These are phyloP conservation scores for Rambutsinella grinnellia DNA, from an alignment of 2,888 invertebrate species.

Conservation along the genomic window DNA sequence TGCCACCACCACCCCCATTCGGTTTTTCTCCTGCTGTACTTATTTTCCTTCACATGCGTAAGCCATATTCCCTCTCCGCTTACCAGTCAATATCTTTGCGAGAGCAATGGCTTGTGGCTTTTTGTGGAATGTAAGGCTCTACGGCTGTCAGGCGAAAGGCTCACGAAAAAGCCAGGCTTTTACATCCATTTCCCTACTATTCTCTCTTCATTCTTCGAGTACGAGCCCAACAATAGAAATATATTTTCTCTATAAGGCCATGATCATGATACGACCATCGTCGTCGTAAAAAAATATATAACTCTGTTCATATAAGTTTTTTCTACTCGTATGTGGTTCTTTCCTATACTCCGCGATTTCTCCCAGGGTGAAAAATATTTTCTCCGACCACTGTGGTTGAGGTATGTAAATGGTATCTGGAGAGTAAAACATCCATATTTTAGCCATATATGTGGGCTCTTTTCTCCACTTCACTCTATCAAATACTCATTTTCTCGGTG, in stretches of 20 bases:
- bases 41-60: not conserved
- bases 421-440: no score
- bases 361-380: conserved; percentile 51
- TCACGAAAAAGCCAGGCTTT: conserved; percentile 10
- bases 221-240: no score
- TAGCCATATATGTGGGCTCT: no score
- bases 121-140: conserved; percentile 52
- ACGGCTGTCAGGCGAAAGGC: conserved; percentile 38
- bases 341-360: conserved; percentile 28
- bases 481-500: no score
- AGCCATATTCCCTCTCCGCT: conserved; percentile 16
- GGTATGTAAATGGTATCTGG: conserved; percentile 43
- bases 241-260: no score
- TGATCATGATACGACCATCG: no score
- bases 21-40: not conserved
- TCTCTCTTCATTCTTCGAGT: conserved; percentile 9
- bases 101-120: conserved; percentile 57
- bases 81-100: conserved; percentile 50
- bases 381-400: conserved; percentile 31
- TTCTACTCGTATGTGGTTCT: not conserved
- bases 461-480: no score
- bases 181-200: no score
- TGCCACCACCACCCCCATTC: not conserved
- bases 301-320: not conserved
- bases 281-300: conserved; percentile 2